Evolutionary conservation across 1,140 invertebrate genomes (phyloP), one percentile per base, ranked within the genome.

Genomic region (Sitophilus oryzae): DNA sequence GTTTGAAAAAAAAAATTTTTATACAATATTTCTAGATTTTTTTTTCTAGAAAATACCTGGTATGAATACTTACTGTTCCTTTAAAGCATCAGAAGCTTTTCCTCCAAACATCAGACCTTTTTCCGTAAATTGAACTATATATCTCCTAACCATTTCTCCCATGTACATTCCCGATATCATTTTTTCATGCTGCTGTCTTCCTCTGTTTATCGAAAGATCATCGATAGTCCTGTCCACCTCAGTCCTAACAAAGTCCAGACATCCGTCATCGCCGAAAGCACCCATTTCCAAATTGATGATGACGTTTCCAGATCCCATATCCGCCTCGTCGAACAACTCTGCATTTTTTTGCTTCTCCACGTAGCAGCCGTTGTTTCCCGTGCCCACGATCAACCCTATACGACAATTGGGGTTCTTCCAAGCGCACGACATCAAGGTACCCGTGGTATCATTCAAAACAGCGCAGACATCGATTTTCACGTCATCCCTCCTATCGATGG

Each of bases 401-500:
- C 62, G 59, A 43, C 63, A 64, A 40, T 67, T 63, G 16, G 83
- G 86, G 71, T 98, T 95, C 77, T 94, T 93, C 84, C 93, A 97
- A 61, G 96, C 96, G 77, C 94, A 98, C 21, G 96, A 96, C 95
- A 99, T 98, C 41, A 99, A 77, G 23, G 95, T 97, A 45, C 96
- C 97, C 34, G 96, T 98, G 18, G 96, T 99, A 72, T 99, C 96
- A 73, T 99, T 99, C 58, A 99, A 79, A 58, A 99, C 93, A 57
- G 94, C 96, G 74, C 92, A 88, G 42, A 98, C 89, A 38, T 96
- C 86, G 67, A 99, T 73, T 36, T 65, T 45, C 11, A 66, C 22
- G 42, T 69, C 66, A 40, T 84, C 84, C 69, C 87, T 78, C 63
- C 86, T 77, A 18, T 79, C 75, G 34, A 96, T 86, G 4, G 93